A percentile compares a stretch with the other conserved stretches of the same genome.
Evolutionary conservation across 2,113 vertebrate genomes (phyloP).

Genomic region (Ceyx melanurus): DNA sequence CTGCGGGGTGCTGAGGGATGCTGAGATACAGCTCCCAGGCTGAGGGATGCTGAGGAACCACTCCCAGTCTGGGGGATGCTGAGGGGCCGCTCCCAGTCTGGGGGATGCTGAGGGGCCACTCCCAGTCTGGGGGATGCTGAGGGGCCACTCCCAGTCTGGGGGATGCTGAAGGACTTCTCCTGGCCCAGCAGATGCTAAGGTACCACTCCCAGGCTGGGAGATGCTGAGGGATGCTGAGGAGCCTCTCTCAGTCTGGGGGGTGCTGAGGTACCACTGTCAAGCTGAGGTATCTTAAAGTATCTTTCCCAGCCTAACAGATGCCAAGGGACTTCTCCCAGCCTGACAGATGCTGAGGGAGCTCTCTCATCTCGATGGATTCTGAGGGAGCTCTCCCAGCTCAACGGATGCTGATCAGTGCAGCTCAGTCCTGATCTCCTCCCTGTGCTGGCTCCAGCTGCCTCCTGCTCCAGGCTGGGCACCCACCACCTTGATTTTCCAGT

Average conservation of each 20-base stretch:
- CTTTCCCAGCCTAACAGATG: too few relatives aligned
- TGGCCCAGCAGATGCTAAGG: not conserved
- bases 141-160: fast-evolving
- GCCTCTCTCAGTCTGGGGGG: not conserved
- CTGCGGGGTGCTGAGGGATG: not conserved
- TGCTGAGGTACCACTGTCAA: not conserved
- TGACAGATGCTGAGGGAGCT: not conserved
- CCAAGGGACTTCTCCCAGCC: not conserved
- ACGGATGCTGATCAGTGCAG: fast-evolving
- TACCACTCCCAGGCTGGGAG: fast-evolving
- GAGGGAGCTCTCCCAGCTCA: not conserved
- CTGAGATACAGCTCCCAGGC: not conserved
- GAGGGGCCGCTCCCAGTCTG: not conserved
- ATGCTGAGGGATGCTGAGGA: not conserved
- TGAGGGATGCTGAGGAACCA: not conserved
- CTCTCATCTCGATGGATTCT: not conserved
- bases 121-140: too few relatives aligned
- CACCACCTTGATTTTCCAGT: not conserved
- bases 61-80: not conserved
- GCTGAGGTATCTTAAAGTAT: not conserved
- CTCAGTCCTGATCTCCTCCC: not conserved
- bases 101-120: not conserved
- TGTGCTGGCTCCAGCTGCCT: not conserved
- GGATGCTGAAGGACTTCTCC: not conserved
- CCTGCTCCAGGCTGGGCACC: not conserved